Base-by-base conservation (phyloP, 2,797 vertebrate species). In the Amblyopsis hoosieri region DNA sequence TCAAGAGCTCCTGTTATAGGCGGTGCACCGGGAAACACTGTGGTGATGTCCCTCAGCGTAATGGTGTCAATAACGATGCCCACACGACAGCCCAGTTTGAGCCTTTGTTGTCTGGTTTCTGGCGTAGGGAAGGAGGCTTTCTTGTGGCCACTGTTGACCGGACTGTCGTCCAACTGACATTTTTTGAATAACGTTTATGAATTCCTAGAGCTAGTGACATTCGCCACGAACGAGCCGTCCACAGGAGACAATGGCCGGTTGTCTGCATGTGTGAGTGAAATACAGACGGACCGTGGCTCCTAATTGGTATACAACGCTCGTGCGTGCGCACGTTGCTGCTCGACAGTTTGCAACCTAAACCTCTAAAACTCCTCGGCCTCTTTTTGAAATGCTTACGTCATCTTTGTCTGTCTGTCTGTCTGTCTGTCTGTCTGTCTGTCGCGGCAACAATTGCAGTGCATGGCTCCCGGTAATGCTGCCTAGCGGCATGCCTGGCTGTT, bases 321-420 rank as follows among this genome's bases (percentile, higher is more conserved):
- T 8, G 7, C 8, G 6, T 37, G 33, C 2, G 33, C 8, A 8
- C 2, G 76, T 54, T 82, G 81, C 78, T 79, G 81, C 72, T 77
- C 78, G 75, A 82, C 66, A 69, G 67, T 79, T 82, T 75, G 80
- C 74, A 85, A 87, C 80, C 74, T 76, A 81, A 23, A n/a, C 54
- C 55, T 58, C 61, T 45, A 64, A 23, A 23, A 23, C 19, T 52
- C 23, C 55, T 12, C 64, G 1, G 5, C 31, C 14, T 12, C 29
- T 6, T 37, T 55, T 33, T 14, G 3, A 55, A 13, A 8, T 54
- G 10, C 19, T 23, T 52, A n/a, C 13, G 4, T 15, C 14, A 4
- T 15, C 13, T 17, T 23, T 33, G 12, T 55, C 12, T 50, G 29
- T 19, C 52, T 54, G 17, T 23, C 17, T 23, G 19, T 62, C 33